A percentile compares a stretch with the other conserved stretches of the same genome.
phyloP scores from a whole-genome alignment of 2,797 vertebrate species.

The Lophotriccus pileatus region DNA sequence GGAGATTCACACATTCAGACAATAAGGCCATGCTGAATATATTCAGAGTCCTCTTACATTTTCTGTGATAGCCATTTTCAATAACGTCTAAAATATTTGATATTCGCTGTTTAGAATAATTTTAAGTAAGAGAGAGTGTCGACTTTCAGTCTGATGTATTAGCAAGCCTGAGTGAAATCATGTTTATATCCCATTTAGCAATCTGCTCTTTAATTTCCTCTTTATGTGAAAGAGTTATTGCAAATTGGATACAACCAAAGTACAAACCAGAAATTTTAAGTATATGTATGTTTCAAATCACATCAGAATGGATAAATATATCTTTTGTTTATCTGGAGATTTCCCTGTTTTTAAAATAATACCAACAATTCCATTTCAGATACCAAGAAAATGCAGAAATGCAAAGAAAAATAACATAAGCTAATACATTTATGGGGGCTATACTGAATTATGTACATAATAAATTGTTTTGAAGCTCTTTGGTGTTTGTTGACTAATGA shows the following conservation, averaged over 20 bases:
- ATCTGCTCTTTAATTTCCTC: constrained; percentile 34
- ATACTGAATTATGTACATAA: constrained; percentile 1
- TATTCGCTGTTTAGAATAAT: constrained; percentile 64
- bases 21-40: constrained; percentile 46
- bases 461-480: constrained; percentile 13
- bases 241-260: neutral
- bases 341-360: neutral
- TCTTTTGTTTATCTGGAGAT: neutral
- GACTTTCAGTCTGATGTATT: constrained; percentile 20
- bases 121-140: constrained; percentile 35
- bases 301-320: neutral
- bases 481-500: neutral
- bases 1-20: constrained; percentile 59
- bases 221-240: constrained; percentile 36
- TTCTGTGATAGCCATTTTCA: constrained; percentile 60
- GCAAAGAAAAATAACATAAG: neutral
- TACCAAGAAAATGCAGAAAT: neutral
- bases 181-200: constrained; percentile 48
- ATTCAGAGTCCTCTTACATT: constrained; percentile 29
- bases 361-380: neutral
- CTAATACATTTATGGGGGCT: neutral
- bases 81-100: constrained; percentile 65
- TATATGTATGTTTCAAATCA: neutral
- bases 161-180: constrained; percentile 31
- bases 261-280: constrained; percentile 22